Evolutionary conservation across 2,888 invertebrate genomes (phyloP), one percentile per base, ranked within the genome.

Genomic region (Seladonia tumulorum): DNA sequence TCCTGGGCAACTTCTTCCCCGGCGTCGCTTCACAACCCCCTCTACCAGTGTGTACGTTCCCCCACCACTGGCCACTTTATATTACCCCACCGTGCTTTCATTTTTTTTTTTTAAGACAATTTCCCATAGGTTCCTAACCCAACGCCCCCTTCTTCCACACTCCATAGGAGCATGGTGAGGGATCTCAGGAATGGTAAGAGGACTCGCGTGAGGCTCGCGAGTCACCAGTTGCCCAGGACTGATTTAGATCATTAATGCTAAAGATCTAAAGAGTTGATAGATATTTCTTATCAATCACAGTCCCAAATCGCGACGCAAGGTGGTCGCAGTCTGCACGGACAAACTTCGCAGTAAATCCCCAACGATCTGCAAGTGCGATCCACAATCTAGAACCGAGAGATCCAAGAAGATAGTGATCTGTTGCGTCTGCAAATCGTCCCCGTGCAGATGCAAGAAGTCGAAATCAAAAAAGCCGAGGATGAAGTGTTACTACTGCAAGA

Each of bases 401-500:
- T 76, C 68, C 63, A 87, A 76, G 39, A 82, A 81, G 60, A 71
- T 81, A 47, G 72, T 82, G 29, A 76, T 89, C 60, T 92, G 89
- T 66, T 86, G 89, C 76, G 72, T 60, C 42, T 93, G 93, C 77
- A 81, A 82, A 77, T 74, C 85, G 5, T 83, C 87, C n/a, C 90
- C 92, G 47, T 93, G 93, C 76, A 87, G 89, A 60, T 93, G 93
- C 76, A 86, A 84, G 42, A 90, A 78, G 75, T 73, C 39, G 8
- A 88, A 86, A 77, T 76, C 87, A 1, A 84, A 82, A 53, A 91
- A 85, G 47, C 90, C 92, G 5, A 86, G 76, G 39, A 91, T 93
- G 7, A 93, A 92, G 60, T 93, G 93, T 86, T 94, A 91, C 82
- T 93, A 93, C 75, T 94, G 94, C 88, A 93, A 93, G 90, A 91